phyloP scores from a whole-genome alignment of 2,113 vertebrate species.

The Albula goreensis region DNA sequence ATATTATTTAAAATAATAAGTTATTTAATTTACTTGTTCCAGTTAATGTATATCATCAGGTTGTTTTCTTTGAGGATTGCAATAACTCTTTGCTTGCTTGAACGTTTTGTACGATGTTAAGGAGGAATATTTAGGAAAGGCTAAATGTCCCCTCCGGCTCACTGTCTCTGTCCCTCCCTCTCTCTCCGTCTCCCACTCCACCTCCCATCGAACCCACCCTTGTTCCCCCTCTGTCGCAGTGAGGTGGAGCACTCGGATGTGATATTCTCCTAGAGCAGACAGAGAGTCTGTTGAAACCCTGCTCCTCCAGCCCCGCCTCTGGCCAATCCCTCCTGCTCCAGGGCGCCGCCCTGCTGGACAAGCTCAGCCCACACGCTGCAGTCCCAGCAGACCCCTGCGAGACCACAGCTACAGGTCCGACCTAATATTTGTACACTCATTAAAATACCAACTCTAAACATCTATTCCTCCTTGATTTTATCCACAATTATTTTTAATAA shows the following conservation, averaged over 20 bases:
- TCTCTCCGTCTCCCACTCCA: neutral
- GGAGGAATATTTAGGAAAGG: too few species aligned
- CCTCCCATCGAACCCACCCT: too few species aligned
- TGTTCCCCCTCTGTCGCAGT: slow-evolving; percentile 24
- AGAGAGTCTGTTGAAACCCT: slow-evolving; percentile 29
- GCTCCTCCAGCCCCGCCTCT: neutral
- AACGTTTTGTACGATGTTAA: too few species aligned
- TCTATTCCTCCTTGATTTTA: too few species aligned
- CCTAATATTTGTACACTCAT: neutral
- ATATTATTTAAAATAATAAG: too few species aligned
- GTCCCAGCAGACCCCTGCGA: neutral
- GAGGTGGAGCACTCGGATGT: slow-evolving; percentile 43
- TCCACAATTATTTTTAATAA: too few species aligned
- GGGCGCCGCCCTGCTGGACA: neutral
- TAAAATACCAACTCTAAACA: too few species aligned
- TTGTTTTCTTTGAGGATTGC: too few species aligned
- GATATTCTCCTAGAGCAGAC: slow-evolving; percentile 50
- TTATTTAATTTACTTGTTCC: too few species aligned
- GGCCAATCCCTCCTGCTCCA: neutral
- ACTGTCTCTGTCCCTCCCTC: neutral
- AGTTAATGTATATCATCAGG: too few species aligned
- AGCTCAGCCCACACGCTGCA: neutral
- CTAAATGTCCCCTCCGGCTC: too few species aligned
- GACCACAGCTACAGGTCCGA: neutral
- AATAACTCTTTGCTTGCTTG: too few species aligned